Conservation (phyloP, 2,888 invertebrate species). For the Thelaira solivaga region DNA sequence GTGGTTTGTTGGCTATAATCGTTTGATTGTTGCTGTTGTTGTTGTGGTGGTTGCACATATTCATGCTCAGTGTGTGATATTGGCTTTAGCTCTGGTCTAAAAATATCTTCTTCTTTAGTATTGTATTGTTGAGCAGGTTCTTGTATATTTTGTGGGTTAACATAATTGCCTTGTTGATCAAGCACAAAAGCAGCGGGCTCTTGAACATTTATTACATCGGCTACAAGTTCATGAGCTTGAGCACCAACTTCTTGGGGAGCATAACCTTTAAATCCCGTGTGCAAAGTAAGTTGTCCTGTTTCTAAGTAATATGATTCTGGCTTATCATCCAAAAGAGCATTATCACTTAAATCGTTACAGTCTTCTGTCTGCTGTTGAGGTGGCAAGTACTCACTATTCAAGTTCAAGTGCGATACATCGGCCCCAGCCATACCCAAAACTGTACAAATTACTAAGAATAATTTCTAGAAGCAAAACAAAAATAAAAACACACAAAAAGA, state of each 20-base stretch:
- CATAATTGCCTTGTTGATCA: background rate
- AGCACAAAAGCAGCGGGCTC: slow-evolving; percentile 11
- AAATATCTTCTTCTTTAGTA: too few relatives aligned
- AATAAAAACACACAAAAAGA: background rate
- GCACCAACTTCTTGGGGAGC: background rate
- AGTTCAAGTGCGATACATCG: slow-evolving; percentile 69
- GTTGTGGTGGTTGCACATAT: too few relatives aligned
- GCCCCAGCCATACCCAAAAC: slow-evolving; percentile 66
- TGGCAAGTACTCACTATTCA: slow-evolving; percentile 66
- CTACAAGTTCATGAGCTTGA: too few relatives aligned
- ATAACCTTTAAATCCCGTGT: background rate
- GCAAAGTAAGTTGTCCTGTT: background rate
- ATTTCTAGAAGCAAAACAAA: slow-evolving; percentile 62
- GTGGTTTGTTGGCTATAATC: background rate
- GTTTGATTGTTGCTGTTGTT: background rate
- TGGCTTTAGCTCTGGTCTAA: too few relatives aligned
- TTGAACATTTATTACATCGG: too few relatives aligned
- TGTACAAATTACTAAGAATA: slow-evolving; percentile 64
- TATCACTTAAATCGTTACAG: slow-evolving; percentile 25
- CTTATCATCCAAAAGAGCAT: slow-evolving; percentile 29
- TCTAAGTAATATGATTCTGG: background rate
- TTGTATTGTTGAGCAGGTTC: background rate
- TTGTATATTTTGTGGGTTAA: slow-evolving; percentile 5
- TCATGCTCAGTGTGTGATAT: too few relatives aligned
- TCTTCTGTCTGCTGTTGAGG: too few relatives aligned